These are phyloP conservation scores for Pelosia muscerda DNA, from an alignment of 2,888 invertebrate species.

Conservation along the genomic window DNA sequence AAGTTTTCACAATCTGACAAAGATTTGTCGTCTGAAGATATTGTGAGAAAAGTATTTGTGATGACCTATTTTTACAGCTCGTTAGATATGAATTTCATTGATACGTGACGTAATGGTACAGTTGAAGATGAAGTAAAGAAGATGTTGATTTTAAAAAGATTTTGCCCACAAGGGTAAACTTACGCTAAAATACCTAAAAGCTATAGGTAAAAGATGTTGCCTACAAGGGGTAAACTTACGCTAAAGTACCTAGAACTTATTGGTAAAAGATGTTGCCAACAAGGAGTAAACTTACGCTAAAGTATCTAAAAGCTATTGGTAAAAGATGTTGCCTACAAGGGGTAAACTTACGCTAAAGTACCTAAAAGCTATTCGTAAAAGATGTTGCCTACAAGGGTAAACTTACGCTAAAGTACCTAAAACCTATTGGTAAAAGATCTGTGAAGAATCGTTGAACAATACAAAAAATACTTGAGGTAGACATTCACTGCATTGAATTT, in stretches of 20 bases:
- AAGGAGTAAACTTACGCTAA: not conserved
- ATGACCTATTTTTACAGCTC: constrained; percentile 20
- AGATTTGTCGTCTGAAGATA: constrained; percentile 31
- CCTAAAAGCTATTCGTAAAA: too few species aligned
- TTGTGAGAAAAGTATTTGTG: constrained; percentile 25
- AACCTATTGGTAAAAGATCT: not conserved
- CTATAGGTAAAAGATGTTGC: too few species aligned
- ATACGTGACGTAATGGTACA: too few species aligned
- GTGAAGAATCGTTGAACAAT: not conserved
- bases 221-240: too few species aligned
- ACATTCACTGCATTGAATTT: not conserved
- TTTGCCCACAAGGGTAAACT: not conserved
- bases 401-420: not conserved
- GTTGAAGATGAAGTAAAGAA: too few species aligned
- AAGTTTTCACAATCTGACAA: constrained; percentile 34
- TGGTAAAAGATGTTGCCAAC: too few species aligned
- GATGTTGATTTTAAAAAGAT: too few species aligned
- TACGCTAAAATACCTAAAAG: not conserved
- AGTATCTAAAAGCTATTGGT: not conserved
- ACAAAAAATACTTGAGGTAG: not conserved
- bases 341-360: too few species aligned
- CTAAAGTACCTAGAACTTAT: too few species aligned
- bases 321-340: too few species aligned
- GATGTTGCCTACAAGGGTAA: not conserved
- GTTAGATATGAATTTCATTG: constrained; percentile 1